Evolutionary conservation across 1,140 invertebrate genomes (phyloP), one percentile per base, ranked within the genome.

Genomic region (Dolichoris vasculosae): DNA sequence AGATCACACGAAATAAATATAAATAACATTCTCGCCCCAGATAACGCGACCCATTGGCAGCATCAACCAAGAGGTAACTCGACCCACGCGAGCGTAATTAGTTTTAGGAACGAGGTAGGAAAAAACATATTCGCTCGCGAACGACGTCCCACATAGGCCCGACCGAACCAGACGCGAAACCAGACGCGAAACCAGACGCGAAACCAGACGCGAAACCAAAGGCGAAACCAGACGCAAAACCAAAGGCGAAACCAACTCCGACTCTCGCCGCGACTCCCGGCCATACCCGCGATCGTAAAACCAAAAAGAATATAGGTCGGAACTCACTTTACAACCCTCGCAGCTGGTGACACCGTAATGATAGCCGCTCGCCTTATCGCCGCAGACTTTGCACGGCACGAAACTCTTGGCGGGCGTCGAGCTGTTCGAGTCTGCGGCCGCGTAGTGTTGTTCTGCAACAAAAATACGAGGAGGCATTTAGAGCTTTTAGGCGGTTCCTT

Each of bases 341-440:
- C 99, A 99, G 85, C 98, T 99, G 89, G 99, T 99, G 84, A 99
- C 99, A 59, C 99, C 99, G 95, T 99, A 99, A 94, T 99, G 99
- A 93, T 99, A 99, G 55, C 99, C 99, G 85, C 98, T 99, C 77
- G 99, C 98, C 91, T 99, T 99, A 94, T 99, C 99, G 67, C 98
- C 99, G 93, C 99, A 99, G 79, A 99, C 99, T 92, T 98, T 97
- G 94, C 99, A 99, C 55, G 97, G 96, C 87, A 98, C 97, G 93
- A 98, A 98, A 73, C 97, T 96, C 92, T 98, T 98, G 85, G 95
- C 95, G 13, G 95, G 95, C 76, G 95, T 95, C 79, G 94, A 94
- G 89, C 95, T 96, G 90, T 96, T 97, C 59, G 96, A 97, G 91
- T 97, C 96, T 30, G 96, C 96, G 75, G 96, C 95, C 71, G 96